Evolutionary conservation across 2,113 vertebrate genomes (phyloP).

Genomic region (Chelonoidis abingdonii): DNA sequence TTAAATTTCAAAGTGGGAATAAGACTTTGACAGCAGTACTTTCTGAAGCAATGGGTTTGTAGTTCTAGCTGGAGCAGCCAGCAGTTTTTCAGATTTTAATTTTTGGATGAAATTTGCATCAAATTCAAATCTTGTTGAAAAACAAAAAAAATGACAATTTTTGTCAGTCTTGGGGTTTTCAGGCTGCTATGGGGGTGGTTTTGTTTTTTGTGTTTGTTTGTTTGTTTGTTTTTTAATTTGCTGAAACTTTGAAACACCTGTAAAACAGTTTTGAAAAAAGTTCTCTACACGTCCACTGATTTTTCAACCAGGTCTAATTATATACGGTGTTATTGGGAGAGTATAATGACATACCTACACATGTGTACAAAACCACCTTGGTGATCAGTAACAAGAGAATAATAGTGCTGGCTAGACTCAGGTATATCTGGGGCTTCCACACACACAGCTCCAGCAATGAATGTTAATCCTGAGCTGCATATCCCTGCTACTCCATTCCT

Average conservation of each 20-base stretch:
- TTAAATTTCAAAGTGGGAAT: too few species aligned
- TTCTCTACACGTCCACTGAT: background rate
- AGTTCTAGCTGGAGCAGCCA: background rate
- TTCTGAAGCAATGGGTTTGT: background rate
- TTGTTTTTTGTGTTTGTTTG: too few species aligned
- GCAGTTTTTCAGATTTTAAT: background rate
- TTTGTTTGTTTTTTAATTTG: background rate
- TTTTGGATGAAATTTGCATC: background rate
- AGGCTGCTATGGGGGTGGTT: background rate
- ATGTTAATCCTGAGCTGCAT: background rate
- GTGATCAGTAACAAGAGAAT: background rate
- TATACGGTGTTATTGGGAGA: background rate
- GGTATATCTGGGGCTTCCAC: background rate
- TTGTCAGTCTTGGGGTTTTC: background rate
- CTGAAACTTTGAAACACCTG: background rate
- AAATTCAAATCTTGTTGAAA: background rate
- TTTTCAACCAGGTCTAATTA: background rate
- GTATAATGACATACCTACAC: background rate
- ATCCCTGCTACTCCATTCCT: background rate
- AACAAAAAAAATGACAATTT: background rate
- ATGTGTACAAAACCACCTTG: background rate
- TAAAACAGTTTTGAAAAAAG: background rate
- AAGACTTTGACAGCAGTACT: background rate
- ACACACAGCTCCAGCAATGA: background rate
- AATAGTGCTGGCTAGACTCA: background rate